Percentiles rank a stretch among this genome's conserved stretches.
phyloP scores from a whole-genome alignment of 2,797 vertebrate genomes.

The Pseudochaenichthys georgianus region DNA sequence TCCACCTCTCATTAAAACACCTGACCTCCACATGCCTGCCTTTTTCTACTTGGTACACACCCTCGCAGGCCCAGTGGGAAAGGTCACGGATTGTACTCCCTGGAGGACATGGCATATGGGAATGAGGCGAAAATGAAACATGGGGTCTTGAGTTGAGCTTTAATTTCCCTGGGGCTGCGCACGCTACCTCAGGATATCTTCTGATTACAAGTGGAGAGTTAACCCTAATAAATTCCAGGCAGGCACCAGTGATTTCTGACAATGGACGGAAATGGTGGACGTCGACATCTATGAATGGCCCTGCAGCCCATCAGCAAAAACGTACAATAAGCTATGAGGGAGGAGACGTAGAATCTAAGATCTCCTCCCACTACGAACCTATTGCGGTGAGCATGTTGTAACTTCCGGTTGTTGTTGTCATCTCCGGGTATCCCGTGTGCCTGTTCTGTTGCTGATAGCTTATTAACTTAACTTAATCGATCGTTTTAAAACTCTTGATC shows the following conservation, averaged over 20 bases:
- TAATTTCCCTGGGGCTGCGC: slow-evolving; percentile 56
- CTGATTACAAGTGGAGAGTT: slow-evolving; percentile 43
- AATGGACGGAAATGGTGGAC: slow-evolving; percentile 24
- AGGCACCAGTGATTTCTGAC: slow-evolving; percentile 29
- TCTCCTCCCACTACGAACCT: too few species aligned
- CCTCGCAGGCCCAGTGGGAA: slow-evolving; percentile 25
- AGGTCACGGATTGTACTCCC: slow-evolving; percentile 39
- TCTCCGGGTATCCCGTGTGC: too few species aligned
- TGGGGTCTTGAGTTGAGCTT: slow-evolving; percentile 32
- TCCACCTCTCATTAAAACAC: slow-evolving; percentile 28
- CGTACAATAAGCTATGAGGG: slow-evolving; percentile 14
- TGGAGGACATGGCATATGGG: slow-evolving; percentile 15
- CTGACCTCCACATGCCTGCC: slow-evolving; percentile 39
- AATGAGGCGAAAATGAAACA: slow-evolving; percentile 55
- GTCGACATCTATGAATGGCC: slow-evolving; percentile 11
- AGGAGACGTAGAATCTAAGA: slow-evolving; percentile 11
- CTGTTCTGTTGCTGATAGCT: too few species aligned
- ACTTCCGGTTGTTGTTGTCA: too few species aligned
- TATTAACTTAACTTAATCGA: too few species aligned
- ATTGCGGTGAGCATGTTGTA: too few species aligned
- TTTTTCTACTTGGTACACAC: slow-evolving; percentile 3
- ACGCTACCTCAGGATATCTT: slow-evolving; percentile 23
- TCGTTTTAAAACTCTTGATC: too few species aligned
- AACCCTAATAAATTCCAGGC: slow-evolving; percentile 31
- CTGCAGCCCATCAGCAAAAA: slow-evolving; percentile 8